Base-by-base conservation (phyloP, 2,888 invertebrate genomes). In the Apamea epomidion region DNA sequence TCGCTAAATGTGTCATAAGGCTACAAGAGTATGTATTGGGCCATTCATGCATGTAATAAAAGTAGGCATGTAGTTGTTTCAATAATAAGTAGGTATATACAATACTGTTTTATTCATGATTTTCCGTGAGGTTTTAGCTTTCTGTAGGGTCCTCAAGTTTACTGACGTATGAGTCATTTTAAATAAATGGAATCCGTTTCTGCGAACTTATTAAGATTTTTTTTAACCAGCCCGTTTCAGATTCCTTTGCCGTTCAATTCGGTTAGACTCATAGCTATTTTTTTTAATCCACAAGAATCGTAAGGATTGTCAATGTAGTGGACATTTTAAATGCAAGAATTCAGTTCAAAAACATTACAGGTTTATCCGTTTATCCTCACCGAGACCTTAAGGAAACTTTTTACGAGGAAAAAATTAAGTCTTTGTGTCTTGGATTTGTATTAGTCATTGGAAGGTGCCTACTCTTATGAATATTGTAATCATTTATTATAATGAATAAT, bases 31-130 rank as follows among this genome's bases (percentile, higher is more conserved):
- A 78, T 73, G 67, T 76, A 83, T 78, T 87, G 65, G 74, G 62
- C 84, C 78, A 87, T 84, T 86, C 86, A 86, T 81, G 78, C 65
- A 76, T 78, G 76, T 74, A 81, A 84, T 86, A 81, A 84, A 84
- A 65, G 68, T 62, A 65, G 69, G 71, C 68, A 25, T 74, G 60
- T 37, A 42, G 64, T 37, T 14, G 60, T 80, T 70, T 74, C 45
- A 76, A 80, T 76, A 87, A 71, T 71, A 80, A 65, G 62, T 64
- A 58, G 54, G 25, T 37, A 12, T 16, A 16, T 32, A 45, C 45
- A 65, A 60, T 45, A 16, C 21, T 68, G 64, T 79, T 85, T 76
- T 80, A 80, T 75, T 85, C 74, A 69, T 72, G 60, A 71, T 60
- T 79, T 86, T 68, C 74, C 76, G 68, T 29, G 16, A 74, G 21